phyloP scores from a whole-genome alignment of 2,113 vertebrate species.

The Ptychochromis oligacanthus region DNA sequence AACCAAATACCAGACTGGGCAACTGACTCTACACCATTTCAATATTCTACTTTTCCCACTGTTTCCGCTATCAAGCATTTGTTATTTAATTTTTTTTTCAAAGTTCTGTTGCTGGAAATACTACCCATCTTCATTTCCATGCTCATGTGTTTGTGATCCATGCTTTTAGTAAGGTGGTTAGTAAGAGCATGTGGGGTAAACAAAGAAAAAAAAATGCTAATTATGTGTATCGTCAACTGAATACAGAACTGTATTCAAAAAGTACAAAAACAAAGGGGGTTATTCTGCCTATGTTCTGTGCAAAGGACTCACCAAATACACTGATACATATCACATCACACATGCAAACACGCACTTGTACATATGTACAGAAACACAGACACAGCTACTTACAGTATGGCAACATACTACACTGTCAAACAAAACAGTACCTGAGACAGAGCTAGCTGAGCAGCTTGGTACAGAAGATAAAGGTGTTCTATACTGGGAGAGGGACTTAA shows the following conservation, averaged over 20 bases:
- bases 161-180: constrained; percentile 3
- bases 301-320: neutral
- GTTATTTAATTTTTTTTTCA: neutral
- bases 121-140: constrained; percentile 12
- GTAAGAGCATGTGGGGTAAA: neutral
- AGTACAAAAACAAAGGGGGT: neutral
- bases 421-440: constrained; percentile 59
- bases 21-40: neutral
- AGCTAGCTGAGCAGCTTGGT: constrained; percentile 66
- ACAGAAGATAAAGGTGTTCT: constrained; percentile 73
- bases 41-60: neutral
- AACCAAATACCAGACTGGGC: neutral
- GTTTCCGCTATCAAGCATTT: neutral
- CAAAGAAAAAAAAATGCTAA: neutral
- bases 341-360: neutral
- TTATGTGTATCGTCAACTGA: neutral
- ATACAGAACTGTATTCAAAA: neutral
- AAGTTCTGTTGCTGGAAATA: neutral
- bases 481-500: constrained; percentile 70
- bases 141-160: neutral
- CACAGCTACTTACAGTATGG: neutral
- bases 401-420: neutral
- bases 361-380: neutral
- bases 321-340: neutral
- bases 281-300: neutral